phyloP scores from a whole-genome alignment of 2,797 vertebrate genomes.

The Dendrocincla tyrannina region DNA sequence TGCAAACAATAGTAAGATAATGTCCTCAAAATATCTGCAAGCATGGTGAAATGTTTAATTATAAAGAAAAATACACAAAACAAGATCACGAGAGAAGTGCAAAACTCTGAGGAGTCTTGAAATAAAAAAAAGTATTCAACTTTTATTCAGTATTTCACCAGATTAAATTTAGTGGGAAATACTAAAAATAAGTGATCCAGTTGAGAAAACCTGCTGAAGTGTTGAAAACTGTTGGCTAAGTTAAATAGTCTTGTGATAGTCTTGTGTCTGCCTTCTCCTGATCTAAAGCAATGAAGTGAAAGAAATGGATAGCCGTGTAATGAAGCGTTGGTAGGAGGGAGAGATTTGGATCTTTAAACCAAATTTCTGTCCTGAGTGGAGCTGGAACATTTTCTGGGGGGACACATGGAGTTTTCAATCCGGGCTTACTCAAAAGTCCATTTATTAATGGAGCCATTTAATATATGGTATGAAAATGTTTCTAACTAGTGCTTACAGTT shows the following conservation, averaged over 20 bases:
- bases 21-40: background rate
- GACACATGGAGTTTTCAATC: accelerated
- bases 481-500: background rate
- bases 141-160: background rate
- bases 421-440: background rate
- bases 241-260: background rate
- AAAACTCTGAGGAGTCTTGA: background rate
- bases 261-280: background rate
- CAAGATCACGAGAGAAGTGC: background rate
- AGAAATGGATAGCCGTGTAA: too few species aligned
- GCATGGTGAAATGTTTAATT: background rate
- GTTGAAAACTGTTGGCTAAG: background rate
- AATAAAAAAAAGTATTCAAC: background rate
- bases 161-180: background rate
- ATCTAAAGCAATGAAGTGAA: background rate
- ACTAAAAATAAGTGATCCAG: background rate
- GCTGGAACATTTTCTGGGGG: accelerated
- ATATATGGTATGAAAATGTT: accelerated
- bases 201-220: background rate
- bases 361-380: background rate
- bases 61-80: background rate
- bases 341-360: background rate
- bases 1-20: background rate
- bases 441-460: background rate
- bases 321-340: background rate